Base-by-base conservation (phyloP, 2,888 invertebrate species). In the Gasteruption jaculator region DNA sequence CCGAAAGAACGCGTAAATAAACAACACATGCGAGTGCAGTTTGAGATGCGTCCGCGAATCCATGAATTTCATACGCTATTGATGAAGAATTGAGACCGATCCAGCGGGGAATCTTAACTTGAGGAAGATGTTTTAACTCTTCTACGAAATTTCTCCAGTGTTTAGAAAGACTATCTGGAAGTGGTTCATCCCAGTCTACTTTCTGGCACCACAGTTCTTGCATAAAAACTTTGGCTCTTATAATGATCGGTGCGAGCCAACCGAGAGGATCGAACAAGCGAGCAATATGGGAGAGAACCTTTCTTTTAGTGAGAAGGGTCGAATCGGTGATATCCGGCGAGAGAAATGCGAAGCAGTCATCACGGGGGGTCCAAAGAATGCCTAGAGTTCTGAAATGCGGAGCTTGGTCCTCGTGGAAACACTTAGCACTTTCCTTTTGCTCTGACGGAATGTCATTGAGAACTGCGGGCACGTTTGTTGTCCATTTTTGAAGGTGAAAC, bases 1-100 rank as follows among this genome's bases (percentile, higher is more conserved):
- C 24, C 15, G 32, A 14, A 1, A 43, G 5, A 0, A 43, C 30
- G 14, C 41, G 24, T 8, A 43, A 5, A 19, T 39, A 48, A 10
- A 48, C 25, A 1, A 45, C 42, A 3, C 42, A 43, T n/a, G 41
- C 45, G 12, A 43, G 31, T 21, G 49, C 40, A 0, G 20, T 12
- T 33, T 46, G 39, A 14, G 46, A 49, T 1, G 46, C 44, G 10
- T 49, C 44, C 24, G 46, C 43, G 24, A 49, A 46, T 7, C 47
- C 43, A 24, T 47, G 47, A 8, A 47, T n/a, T 14, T 46, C 40
- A 5, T 41, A 12, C 1, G 12, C 24, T 3, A 7, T 12, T 12
- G 31, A 11, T 3, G 26, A 15, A 19, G 19, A 16, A 3, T 12
- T 22, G 12, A 7, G 5, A 4, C 40, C 43, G 3, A 40, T 16